Evolutionary conservation across 2,888 invertebrate genomes (phyloP).

Genomic region (Acanthosepion lycidas): DNA sequence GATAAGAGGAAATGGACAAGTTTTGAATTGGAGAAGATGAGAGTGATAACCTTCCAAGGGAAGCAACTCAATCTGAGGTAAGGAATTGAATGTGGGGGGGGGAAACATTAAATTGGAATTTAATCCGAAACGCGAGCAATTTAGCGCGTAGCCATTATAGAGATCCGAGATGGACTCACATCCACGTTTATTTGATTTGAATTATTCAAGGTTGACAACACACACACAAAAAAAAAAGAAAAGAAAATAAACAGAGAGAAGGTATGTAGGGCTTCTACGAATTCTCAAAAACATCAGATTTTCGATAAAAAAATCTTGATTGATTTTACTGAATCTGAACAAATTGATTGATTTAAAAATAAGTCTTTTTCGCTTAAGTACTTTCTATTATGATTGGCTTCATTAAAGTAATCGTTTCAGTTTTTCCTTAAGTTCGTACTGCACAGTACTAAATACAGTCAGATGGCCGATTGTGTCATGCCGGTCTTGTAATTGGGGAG

Average conservation of each 20-base stretch:
- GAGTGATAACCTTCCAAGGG: neutral
- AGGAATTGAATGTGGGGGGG: neutral
- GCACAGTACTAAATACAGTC: no score
- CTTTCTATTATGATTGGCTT: neutral
- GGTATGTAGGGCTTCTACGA: neutral
- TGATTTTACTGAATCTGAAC: neutral
- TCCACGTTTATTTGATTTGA: neutral
- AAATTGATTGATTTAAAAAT: neutral
- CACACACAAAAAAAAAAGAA: neutral
- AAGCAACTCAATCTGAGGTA: neutral
- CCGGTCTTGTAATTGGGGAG: no score
- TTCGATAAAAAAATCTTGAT: neutral
- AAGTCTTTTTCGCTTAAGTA: neutral
- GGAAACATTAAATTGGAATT: neutral
- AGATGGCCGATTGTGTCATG: no score
- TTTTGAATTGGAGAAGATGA: neutral
- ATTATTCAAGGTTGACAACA: neutral
- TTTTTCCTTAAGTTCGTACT: no score
- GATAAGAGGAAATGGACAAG: neutral
- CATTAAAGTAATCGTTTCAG: no score
- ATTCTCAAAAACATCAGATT: neutral
- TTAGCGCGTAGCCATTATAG: neutral
- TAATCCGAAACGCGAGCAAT: neutral
- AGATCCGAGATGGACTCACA: neutral
- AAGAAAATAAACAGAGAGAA: no score